A percentile compares a stretch with the other conserved stretches of the same genome.
Evolutionary conservation across 2,113 vertebrate species (phyloP).

Genomic region (Raphicerus campestris): DNA sequence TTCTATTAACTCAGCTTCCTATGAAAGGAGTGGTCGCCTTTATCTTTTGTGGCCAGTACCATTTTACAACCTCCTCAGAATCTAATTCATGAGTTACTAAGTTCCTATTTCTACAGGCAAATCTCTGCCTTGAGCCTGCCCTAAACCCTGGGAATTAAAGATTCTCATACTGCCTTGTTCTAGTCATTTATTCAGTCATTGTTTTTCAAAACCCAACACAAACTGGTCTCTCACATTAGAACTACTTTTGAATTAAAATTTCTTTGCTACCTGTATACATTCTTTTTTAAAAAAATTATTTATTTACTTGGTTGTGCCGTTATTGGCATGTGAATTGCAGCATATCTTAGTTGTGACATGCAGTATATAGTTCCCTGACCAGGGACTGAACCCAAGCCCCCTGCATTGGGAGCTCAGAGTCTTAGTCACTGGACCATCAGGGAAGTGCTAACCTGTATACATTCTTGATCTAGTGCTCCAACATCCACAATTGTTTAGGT

Average conservation of each 20-base stretch:
- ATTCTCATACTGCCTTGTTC: not conserved
- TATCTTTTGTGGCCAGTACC: not conserved
- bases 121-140: not conserved
- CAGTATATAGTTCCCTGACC: not conserved
- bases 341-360: not conserved
- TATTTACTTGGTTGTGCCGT: not conserved
- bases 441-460: not conserved
- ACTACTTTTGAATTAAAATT: not conserved
- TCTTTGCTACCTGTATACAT: not conserved
- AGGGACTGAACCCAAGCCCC: not conserved
- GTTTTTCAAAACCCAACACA: not conserved
- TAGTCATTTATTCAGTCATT: not conserved
- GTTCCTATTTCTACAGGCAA: not conserved
- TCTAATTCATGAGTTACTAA: not conserved
- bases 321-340: not conserved
- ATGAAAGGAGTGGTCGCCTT: not conserved
- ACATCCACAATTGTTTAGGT: not conserved
- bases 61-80: not conserved
- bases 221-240: not conserved
- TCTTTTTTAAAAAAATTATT: not conserved
- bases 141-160: not conserved
- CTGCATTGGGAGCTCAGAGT: not conserved
- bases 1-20: not conserved
- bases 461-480: not conserved
- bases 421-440: not conserved